Evolutionary conservation across 2,888 invertebrate genomes (phyloP).

Genomic region (Eueremaeus valkanovi): DNA sequence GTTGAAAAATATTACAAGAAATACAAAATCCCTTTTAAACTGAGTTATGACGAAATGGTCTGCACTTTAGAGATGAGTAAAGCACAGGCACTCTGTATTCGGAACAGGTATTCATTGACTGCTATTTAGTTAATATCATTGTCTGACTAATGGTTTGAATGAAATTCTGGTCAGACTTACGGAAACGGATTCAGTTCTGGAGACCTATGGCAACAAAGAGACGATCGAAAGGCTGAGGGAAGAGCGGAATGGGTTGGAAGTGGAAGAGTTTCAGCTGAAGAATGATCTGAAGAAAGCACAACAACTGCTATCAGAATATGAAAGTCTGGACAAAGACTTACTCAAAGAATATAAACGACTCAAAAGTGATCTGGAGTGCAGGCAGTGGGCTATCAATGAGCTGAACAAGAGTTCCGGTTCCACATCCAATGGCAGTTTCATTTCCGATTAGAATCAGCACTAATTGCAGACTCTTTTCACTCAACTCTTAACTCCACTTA

Average conservation of each 20-base stretch:
- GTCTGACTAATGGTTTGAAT: no score
- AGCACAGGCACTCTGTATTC: conserved; percentile 2
- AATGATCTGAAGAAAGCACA: neutral
- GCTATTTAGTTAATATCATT: neutral
- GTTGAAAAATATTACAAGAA: neutral
- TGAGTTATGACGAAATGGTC: neutral
- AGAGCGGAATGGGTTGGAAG: neutral
- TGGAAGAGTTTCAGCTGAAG: neutral
- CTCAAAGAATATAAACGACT: conserved; percentile 4
- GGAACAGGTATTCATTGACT: neutral
- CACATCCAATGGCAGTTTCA: neutral
- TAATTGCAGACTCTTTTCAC: neutral
- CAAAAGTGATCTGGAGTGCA: conserved; percentile 8
- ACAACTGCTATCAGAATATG: neutral
- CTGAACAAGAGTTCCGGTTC: conserved; percentile 6
- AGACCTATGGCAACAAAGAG: conserved; percentile 7
- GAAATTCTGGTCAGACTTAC: neutral
- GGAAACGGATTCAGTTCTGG: neutral
- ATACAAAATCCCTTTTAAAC: conserved; percentile 10
- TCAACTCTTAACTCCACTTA: no score
- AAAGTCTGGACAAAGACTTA: neutral
- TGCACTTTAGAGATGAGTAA: conserved; percentile 6
- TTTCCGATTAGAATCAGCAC: neutral
- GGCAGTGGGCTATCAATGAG: conserved; percentile 20
- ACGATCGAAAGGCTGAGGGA: neutral